A percentile compares a stretch with the other conserved stretches of the same genome.
Conservation (phyloP, 2,113 vertebrate genomes). For the Geococcyx californianus region DNA sequence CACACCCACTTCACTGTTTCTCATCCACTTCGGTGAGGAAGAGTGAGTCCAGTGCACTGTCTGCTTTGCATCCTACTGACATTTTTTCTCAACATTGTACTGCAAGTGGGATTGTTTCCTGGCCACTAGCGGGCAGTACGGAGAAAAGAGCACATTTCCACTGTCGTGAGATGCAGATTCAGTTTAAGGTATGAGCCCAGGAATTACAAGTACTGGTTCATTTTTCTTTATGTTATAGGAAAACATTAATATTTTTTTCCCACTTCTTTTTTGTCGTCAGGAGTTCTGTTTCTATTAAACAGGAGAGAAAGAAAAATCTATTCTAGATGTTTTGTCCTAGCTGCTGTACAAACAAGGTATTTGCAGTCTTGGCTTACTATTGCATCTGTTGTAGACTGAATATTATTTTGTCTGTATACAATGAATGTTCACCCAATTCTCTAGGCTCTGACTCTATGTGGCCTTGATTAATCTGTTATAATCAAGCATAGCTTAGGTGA, state of each 20-base stretch:
- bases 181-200: neutral
- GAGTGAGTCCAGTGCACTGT: too few species aligned
- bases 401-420: neutral
- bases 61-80: neutral
- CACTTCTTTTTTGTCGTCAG: neutral
- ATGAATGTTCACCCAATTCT: rapidly evolving
- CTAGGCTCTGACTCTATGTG: neutral
- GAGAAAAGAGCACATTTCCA: neutral
- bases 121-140: neutral
- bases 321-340: neutral
- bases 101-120: neutral
- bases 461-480: neutral
- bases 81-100: neutral
- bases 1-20: neutral
- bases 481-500: neutral
- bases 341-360: neutral
- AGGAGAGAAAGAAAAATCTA: neutral
- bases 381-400: neutral
- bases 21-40: neutral
- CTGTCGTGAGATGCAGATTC: neutral
- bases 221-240: neutral
- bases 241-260: neutral
- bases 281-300: neutral
- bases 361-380: neutral
- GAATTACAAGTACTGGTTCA: neutral